Evolutionary conservation across 2,797 vertebrate species (phyloP).

Genomic region (Xenopus petersii): DNA sequence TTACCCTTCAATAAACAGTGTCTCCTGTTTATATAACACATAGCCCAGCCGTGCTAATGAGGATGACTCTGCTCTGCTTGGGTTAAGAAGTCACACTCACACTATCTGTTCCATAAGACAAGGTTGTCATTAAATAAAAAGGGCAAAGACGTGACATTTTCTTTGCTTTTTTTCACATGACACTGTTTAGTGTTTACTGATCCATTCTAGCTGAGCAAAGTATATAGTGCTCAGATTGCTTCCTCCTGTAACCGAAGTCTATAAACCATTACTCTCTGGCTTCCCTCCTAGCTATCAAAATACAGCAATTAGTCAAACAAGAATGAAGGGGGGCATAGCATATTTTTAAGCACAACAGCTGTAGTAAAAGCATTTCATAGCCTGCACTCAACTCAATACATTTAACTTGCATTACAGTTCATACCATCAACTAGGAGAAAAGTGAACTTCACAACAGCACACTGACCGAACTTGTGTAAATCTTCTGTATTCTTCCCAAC

Average conservation of each 20-base stretch:
- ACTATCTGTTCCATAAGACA: constrained; percentile 33
- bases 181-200: constrained; percentile 32
- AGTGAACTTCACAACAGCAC: constrained; percentile 16
- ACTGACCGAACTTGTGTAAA: constrained; percentile 18
- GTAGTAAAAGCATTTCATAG: constrained; percentile 36
- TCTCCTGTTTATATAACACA: constrained; percentile 50
- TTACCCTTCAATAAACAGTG: constrained; percentile 53
- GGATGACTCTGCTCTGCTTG: constrained; percentile 41
- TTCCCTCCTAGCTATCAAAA: constrained; percentile 47
- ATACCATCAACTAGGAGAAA: constrained; percentile 27
- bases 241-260: constrained; percentile 55
- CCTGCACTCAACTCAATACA: constrained; percentile 27
- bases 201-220: constrained; percentile 28
- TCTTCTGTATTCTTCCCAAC: constrained; percentile 2
- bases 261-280: constrained; percentile 27
- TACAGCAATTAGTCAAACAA: constrained; percentile 50
- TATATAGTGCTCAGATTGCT: constrained; percentile 35
- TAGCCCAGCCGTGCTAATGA: constrained; percentile 40
- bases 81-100: constrained; percentile 44
- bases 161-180: constrained; percentile 6
- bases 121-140: constrained; percentile 33
- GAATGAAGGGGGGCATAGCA: constrained; percentile 43
- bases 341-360: constrained; percentile 51
- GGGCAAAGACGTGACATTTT: neutral
- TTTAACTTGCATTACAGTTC: constrained; percentile 30